Percentiles rank a stretch among this genome's conserved stretches.
These are phyloP conservation scores for Oscheius sp. DNA, from an alignment of 2,888 invertebrate species.

Conservation along the genomic window DNA sequence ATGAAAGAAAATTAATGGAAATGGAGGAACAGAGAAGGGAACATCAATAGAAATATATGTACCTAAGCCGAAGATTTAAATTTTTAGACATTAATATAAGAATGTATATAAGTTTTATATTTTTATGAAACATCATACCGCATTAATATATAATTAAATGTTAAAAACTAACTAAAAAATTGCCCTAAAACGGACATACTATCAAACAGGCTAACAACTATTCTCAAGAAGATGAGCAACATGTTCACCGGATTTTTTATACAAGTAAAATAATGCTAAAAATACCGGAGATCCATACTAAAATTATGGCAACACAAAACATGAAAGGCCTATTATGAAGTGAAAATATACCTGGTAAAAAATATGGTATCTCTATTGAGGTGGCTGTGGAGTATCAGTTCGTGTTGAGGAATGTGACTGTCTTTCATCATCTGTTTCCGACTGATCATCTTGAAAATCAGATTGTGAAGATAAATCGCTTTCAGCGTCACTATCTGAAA, in stretches of 20 bases:
- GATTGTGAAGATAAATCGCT: conserved; percentile 37
- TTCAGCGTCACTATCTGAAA: conserved; percentile 29
- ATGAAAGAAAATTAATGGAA: conserved; percentile 49
- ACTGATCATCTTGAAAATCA: conserved; percentile 38
- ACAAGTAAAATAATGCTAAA: conserved; percentile 16
- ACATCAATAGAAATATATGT: too few species aligned
- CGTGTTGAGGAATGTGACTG: not conserved
- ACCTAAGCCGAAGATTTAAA: too few species aligned
- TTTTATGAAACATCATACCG: too few species aligned
- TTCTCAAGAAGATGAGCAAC: not conserved
- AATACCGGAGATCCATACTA: conserved; percentile 11
- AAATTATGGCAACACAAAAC: conserved; percentile 4
- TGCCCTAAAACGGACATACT: too few species aligned
- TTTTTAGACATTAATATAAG: too few species aligned
- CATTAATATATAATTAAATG: too few species aligned
- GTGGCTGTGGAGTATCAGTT: not conserved
- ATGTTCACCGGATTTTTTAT: conserved; percentile 20
- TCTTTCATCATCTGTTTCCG: conserved; percentile 38
- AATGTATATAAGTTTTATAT: too few species aligned
- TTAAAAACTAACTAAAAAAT: too few species aligned
- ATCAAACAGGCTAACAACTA: too few species aligned
- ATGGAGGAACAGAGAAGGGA: conserved; percentile 79
- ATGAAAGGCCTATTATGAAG: not conserved
- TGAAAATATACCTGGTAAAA: not conserved
- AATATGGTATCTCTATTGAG: not conserved